Conservation (phyloP, 2,113 vertebrate genomes). For the Forbesichthys papilliferus region DNA sequence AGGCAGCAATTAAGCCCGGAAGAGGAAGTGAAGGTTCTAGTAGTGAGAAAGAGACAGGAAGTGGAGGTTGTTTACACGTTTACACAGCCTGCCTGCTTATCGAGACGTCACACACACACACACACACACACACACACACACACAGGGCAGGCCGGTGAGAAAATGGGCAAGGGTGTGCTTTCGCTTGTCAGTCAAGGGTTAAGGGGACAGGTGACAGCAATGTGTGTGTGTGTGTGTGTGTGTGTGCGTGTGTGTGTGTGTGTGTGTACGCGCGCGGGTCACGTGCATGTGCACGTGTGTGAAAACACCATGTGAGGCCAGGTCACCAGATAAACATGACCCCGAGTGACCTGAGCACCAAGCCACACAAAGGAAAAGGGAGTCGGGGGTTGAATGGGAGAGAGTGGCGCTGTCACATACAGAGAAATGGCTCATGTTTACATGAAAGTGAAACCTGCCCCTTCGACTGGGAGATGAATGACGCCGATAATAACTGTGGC, state of each 20-base stretch:
- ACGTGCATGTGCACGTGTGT: too few relatives aligned
- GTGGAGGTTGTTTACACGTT: slow-evolving; percentile 45
- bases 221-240: neutral
- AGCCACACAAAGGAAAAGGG: neutral
- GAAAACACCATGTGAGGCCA: neutral
- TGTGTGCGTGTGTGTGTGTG: neutral
- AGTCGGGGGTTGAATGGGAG: too few relatives aligned
- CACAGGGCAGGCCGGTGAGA: neutral
- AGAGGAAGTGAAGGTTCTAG: slow-evolving; percentile 55
- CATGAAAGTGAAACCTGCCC: too few relatives aligned
- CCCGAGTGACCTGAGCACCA: neutral
- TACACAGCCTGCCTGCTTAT: slow-evolving; percentile 15
- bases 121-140: too few relatives aligned
- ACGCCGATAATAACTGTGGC: too few relatives aligned
- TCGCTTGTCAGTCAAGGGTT: slow-evolving; percentile 9
- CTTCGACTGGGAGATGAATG: too few relatives aligned
- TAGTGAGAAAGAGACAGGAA: slow-evolving; percentile 57
- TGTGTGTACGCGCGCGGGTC: too few relatives aligned
- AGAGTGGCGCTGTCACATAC: neutral
- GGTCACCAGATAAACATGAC: slow-evolving; percentile 16
- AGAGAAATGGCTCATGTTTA: neutral
- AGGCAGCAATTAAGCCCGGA: slow-evolving; percentile 47
- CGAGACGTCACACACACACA: slow-evolving; percentile 29
- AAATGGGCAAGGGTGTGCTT: slow-evolving; percentile 15
- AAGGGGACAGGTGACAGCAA: slow-evolving; percentile 23